Conservation (phyloP, 2,113 vertebrate species). For the Cyanistes caeruleus region DNA sequence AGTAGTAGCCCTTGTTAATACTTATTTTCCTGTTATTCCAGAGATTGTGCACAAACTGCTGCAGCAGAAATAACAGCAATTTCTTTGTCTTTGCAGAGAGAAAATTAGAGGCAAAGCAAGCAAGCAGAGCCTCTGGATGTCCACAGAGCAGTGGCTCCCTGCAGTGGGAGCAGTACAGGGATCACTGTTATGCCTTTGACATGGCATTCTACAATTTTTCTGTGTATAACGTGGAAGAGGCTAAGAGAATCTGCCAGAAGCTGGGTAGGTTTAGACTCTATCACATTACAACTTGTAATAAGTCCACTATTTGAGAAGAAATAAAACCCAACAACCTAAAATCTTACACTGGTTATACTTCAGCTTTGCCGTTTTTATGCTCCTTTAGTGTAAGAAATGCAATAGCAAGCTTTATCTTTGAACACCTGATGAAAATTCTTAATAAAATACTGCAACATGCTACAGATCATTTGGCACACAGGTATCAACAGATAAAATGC, state of each 20-base stretch:
- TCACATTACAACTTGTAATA: not conserved
- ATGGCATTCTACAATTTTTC: conserved; percentile 85
- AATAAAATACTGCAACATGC: not conserved
- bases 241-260: conserved; percentile 79
- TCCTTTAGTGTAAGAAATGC: not conserved
- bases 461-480: not conserved
- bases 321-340: not conserved
- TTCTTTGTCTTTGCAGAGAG: conserved; percentile 66
- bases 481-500: not conserved
- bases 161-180: conserved; percentile 83
- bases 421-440: not conserved
- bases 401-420: not conserved
- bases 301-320: not conserved
- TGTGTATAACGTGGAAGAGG: conserved; percentile 77
- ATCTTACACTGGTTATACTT: not conserved
- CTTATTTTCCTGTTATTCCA: not conserved
- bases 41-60: not conserved
- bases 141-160: conserved; percentile 62
- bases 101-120: not conserved
- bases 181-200: conserved; percentile 86
- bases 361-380: not conserved
- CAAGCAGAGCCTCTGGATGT: conserved; percentile 69
- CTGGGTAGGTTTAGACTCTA: conserved; percentile 78
- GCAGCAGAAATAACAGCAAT: not conserved
- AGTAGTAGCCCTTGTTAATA: not conserved